Evolutionary conservation across 1,140 invertebrate species (phyloP).

Genomic region (Sesamia nonagrioides): DNA sequence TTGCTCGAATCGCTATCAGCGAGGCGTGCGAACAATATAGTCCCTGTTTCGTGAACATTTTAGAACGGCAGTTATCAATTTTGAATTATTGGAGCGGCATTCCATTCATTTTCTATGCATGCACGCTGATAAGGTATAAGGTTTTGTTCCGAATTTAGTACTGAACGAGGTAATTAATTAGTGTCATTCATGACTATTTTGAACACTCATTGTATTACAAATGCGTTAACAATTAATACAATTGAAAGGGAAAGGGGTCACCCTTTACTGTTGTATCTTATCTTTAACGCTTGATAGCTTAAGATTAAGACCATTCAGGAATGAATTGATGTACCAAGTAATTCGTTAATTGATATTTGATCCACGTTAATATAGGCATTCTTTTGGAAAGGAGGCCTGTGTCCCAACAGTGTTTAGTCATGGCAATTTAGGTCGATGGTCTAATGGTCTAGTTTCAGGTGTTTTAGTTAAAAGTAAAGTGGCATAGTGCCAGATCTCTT

Average conservation of each 20-base stretch:
- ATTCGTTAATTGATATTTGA: too few relatives aligned
- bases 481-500: too few relatives aligned
- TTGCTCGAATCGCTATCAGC: constrained; percentile 14
- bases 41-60: constrained; percentile 17
- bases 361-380: too few relatives aligned
- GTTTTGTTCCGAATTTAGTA: not conserved
- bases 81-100: constrained; percentile 30
- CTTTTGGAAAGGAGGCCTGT: too few relatives aligned
- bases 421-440: too few relatives aligned
- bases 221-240: not conserved
- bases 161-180: not conserved
- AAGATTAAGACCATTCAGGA: not conserved
- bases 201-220: not conserved
- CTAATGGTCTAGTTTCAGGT: too few relatives aligned
- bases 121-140: too few relatives aligned
- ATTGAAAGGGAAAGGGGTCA: not conserved
- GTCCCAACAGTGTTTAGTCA: too few relatives aligned
- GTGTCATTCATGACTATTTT: not conserved
- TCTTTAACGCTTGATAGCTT: not conserved
- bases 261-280: not conserved
- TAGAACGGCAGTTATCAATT: constrained; percentile 24
- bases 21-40: constrained; percentile 6
- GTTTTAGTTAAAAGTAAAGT: too few relatives aligned
- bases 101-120: constrained; percentile 13
- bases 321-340: not conserved